Evolutionary conservation across 2,113 vertebrate genomes (phyloP).

Genomic region (Carlito syrichta): DNA sequence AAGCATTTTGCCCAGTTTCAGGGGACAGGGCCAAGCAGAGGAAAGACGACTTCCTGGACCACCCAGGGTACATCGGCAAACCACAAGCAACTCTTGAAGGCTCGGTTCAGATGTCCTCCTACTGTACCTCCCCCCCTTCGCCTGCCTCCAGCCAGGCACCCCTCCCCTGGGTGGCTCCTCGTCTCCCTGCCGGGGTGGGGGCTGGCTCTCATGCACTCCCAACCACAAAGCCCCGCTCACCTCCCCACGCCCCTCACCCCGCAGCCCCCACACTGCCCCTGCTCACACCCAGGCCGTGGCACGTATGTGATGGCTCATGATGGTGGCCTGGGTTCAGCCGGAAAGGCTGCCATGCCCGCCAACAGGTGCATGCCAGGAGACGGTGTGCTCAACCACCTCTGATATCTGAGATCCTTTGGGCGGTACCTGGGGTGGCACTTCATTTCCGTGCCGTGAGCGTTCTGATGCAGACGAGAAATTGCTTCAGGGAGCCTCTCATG

Average conservation of each 20-base stretch:
- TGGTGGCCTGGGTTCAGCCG: fast-evolving
- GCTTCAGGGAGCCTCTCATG: fast-evolving
- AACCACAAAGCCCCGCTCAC: not conserved
- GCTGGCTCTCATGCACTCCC: too few relatives aligned
- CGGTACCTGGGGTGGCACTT: fast-evolving
- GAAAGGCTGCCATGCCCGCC: fast-evolving
- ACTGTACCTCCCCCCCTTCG: fast-evolving
- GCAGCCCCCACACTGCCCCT: not conserved
- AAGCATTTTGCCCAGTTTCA: not conserved
- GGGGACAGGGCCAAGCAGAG: not conserved
- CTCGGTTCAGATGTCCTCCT: not conserved
- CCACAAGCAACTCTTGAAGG: fast-evolving
- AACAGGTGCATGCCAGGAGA: fast-evolving
- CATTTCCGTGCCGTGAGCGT: not conserved
- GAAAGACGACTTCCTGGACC: not conserved
- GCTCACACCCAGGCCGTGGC: fast-evolving
- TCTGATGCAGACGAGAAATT: not conserved
- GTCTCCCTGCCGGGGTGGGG: too few relatives aligned
- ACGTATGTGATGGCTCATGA: fast-evolving
- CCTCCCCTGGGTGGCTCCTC: not conserved
- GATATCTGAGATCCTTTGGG: not conserved
- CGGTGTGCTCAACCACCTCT: fast-evolving
- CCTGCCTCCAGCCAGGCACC: too few relatives aligned
- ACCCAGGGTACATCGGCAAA: not conserved
- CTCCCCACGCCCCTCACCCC: too few relatives aligned